Conservation (phyloP, 2,113 vertebrate genomes). For the Cyprinodon tularosa region DNA sequence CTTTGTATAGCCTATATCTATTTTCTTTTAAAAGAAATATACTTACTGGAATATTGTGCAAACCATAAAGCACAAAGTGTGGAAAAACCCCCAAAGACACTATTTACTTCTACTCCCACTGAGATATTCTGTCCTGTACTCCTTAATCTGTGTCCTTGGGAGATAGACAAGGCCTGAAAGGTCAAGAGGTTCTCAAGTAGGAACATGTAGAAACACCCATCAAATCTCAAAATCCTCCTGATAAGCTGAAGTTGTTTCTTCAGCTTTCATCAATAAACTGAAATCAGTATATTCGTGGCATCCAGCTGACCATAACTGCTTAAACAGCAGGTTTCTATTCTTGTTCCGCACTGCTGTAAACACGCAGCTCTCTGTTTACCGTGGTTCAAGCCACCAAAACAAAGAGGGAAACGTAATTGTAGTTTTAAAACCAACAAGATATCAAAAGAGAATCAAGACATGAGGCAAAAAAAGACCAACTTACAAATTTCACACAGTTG, state of each 20-base stretch:
- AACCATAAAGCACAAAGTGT: neutral
- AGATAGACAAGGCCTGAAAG: slow-evolving; percentile 12
- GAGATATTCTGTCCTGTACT: neutral
- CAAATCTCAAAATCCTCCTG: neutral
- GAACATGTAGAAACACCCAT: slow-evolving; percentile 24
- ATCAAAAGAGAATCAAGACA: neutral
- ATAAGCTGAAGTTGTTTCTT: slow-evolving; percentile 27
- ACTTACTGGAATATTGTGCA: neutral
- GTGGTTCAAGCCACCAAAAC: slow-evolving; percentile 19
- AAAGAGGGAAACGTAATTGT: slow-evolving; percentile 3
- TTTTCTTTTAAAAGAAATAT: neutral
- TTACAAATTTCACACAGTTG: neutral
- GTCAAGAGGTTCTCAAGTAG: neutral
- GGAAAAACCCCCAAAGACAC: neutral
- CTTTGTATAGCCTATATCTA: neutral
- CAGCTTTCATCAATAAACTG: neutral
- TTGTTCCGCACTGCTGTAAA: slow-evolving; percentile 18
- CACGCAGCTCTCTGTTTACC: slow-evolving; percentile 2
- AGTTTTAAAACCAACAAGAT: slow-evolving; percentile 3
- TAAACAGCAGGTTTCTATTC: neutral
- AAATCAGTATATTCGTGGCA: slow-evolving; percentile 27
- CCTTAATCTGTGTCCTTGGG: neutral
- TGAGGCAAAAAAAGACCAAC: neutral
- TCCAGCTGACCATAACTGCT: neutral
- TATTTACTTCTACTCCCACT: neutral